phyloP scores from a whole-genome alignment of 2,797 vertebrate genomes.

The Urocyon cinereoargenteus region DNA sequence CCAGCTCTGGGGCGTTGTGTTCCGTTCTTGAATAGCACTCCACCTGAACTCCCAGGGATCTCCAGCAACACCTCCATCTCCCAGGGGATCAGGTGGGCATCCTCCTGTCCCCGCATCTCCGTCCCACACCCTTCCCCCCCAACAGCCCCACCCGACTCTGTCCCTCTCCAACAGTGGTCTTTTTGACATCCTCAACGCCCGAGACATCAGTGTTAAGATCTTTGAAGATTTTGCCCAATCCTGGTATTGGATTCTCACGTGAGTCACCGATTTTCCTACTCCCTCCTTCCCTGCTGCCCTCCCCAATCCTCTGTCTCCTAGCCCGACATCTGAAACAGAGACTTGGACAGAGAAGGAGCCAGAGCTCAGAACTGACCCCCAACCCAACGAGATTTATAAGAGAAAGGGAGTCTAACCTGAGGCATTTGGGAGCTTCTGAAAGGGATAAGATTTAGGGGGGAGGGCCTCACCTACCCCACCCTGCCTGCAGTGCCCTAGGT shows the following conservation, averaged over 20 bases:
- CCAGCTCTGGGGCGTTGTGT: conserved; percentile 92
- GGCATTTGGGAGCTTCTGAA: neutral
- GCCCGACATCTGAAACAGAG: neutral
- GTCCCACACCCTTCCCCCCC: neutral
- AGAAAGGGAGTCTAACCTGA: neutral
- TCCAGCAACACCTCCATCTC: conserved; percentile 81
- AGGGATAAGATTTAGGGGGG: too few relatives aligned
- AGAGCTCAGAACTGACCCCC: neutral
- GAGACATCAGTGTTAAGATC: conserved; percentile 90
- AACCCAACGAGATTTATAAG: neutral
- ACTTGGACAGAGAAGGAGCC: neutral
- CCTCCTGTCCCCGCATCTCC: too few relatives aligned
- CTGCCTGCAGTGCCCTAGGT: conserved; percentile 87
- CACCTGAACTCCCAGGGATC: neutral
- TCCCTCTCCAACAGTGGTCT: conserved; percentile 75
- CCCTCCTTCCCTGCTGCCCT: neutral
- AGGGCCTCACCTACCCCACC: neutral
- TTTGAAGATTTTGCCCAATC: conserved; percentile 94
- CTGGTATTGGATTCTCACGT: conserved; percentile 96
- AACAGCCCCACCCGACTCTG: neutral
- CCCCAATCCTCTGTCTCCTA: neutral
- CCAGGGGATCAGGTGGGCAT: conserved; percentile 88
- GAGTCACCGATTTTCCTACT: conserved; percentile 83
- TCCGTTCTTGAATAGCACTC: conserved; percentile 73
- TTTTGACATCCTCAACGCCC: conserved; percentile 80